Base-by-base conservation (phyloP, 2,797 vertebrate species). In the Apogon talboti region DNA sequence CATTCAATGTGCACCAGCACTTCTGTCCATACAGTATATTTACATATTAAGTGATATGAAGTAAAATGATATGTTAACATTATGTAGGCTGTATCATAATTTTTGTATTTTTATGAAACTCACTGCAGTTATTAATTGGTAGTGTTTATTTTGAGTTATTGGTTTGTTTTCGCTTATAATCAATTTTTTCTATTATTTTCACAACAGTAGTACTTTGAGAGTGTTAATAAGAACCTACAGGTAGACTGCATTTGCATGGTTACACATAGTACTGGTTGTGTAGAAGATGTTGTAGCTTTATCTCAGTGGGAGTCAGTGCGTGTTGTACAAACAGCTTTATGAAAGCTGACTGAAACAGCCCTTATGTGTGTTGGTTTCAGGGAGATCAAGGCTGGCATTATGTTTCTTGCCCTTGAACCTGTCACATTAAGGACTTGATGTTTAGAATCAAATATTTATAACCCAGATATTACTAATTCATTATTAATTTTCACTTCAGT, bases 361-460 rank as follows among this genome's bases (percentile, higher is more conserved):
- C 57, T 64, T 62, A 13, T 64, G 46, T 55, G 69, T 82, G 74
- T 81, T 73, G 59, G 64, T 82, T 80, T 84, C 18, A 21, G n/a
- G 21, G 67, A 81, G 75, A 87, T 89, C 79, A 83, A 85, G 78
- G 71, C 37, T 56, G 40, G 61, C 73, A 85, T 89, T 87, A 76
- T 81, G 74, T 84, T 76, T 69, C 73, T 84, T 28, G 45, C 61
- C 76, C 81, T 86, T 83, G 75, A 87, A 85, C 72, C 68, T 64
- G 67, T 77, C 81, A 82, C 71, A 68, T 85, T 85, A 84, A 80
- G 68, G 74, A 74, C 83, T 79, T 76, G 78, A 79, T 90, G 76
- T 86, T 82, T 68, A 59, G 11, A 79, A 83, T 89, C 16, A 89
- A 89, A 86, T 85, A 85, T 91, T 82, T 74, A 89, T 84, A 53